Percentiles rank a stretch among this genome's conserved stretches.
phyloP scores from a whole-genome alignment of 1,140 invertebrate genomes.

The Ditylenchus dipsaci region DNA sequence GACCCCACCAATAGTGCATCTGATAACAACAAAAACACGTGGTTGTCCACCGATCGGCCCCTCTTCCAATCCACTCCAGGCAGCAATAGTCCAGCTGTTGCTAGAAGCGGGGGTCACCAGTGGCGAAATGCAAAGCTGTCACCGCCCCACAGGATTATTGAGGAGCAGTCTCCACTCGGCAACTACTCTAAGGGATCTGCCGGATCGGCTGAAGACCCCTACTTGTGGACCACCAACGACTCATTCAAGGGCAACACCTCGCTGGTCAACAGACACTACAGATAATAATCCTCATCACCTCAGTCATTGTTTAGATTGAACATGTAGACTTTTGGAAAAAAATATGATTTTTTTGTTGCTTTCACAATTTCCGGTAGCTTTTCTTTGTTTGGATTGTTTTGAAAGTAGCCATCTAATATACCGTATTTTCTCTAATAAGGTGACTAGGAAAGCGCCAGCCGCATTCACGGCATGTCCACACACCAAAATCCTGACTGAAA shows the following conservation, averaged over 20 bases:
- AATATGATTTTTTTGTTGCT: too few relatives aligned
- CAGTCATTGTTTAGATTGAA: too few relatives aligned
- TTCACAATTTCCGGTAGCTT: too few relatives aligned
- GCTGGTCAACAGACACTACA: constrained; percentile 6
- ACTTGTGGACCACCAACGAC: constrained; percentile 4
- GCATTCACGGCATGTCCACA: too few relatives aligned
- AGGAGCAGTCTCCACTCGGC: not conserved
- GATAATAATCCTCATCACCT: not conserved
- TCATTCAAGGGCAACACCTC: not conserved
- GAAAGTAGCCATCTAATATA: too few relatives aligned
- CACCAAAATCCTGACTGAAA: too few relatives aligned
- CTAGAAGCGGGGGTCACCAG: not conserved
- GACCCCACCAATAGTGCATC: not conserved
- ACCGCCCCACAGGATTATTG: not conserved
- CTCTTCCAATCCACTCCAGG: not conserved
- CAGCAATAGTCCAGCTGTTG: not conserved
- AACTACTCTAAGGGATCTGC: not conserved
- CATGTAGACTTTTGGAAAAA: too few relatives aligned
- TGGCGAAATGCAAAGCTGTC: not conserved
- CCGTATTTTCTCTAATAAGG: too few relatives aligned
- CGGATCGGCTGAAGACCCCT: constrained; percentile 2
- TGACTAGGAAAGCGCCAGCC: too few relatives aligned
- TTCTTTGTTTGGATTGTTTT: too few relatives aligned
- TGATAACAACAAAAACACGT: not conserved
- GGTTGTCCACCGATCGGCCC: not conserved